A percentile compares a stretch with the other conserved stretches of the same genome.
These are phyloP conservation scores for Tholera decimalis DNA, from an alignment of 2,888 invertebrate genomes.

Conservation along the genomic window DNA sequence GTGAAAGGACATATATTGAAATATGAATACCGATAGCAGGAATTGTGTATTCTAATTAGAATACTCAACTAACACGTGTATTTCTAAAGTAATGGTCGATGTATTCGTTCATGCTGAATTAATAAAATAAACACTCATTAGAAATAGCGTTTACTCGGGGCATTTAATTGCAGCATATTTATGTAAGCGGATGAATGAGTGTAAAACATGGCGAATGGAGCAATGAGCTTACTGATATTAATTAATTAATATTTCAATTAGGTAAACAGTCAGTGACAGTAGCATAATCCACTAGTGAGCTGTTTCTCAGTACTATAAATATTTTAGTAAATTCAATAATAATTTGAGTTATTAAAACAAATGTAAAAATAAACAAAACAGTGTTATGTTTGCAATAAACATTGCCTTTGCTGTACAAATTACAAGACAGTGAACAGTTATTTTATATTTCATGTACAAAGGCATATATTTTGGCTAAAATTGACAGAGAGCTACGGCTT, in stretches of 20 bases:
- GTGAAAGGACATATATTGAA: too few relatives aligned
- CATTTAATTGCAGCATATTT: constrained; percentile 14
- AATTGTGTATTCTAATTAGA: neutral
- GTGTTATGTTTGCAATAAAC: too few relatives aligned
- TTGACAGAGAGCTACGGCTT: too few relatives aligned
- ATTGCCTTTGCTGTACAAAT: too few relatives aligned
- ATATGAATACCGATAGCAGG: neutral
- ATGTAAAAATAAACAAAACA: too few relatives aligned
- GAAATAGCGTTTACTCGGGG: neutral
- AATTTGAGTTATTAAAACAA: neutral
- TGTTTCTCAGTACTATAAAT: constrained; percentile 4
- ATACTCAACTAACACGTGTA: constrained; percentile 1
- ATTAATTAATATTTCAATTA: constrained; percentile 22
- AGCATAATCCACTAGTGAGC: constrained; percentile 1
- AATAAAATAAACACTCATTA: constrained; percentile 10
- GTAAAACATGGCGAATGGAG: constrained; percentile 4
- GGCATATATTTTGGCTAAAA: too few relatives aligned
- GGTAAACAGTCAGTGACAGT: neutral
- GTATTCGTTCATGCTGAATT: neutral
- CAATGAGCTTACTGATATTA: constrained; percentile 6
- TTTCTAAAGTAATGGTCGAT: neutral
- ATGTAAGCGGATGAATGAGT: constrained; percentile 5
- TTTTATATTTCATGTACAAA: too few relatives aligned
- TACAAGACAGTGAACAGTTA: too few relatives aligned
- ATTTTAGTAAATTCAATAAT: neutral